Evolutionary conservation across 1,140 invertebrate genomes (phyloP), one percentile per base, ranked within the genome.

Genomic region (Brachionus asplanchnoidis): DNA sequence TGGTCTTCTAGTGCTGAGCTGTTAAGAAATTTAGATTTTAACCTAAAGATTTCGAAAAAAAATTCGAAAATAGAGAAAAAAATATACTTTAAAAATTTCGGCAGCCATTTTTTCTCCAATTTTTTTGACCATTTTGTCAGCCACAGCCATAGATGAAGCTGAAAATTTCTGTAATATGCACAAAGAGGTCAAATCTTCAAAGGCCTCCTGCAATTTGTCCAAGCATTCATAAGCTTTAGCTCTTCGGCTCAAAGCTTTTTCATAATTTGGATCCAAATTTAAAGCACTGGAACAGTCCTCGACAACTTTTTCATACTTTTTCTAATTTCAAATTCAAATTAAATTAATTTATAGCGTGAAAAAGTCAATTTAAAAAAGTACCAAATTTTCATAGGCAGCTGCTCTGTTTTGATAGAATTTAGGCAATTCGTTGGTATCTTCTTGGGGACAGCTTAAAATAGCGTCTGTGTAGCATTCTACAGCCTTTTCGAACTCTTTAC

Each of bases 361-460:
- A 84, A 65, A 6, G 6, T 17, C 3, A 3, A 6, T 68, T 6
- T 11, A 42, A 46, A 28, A 17, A 87, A 88, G 91, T 90, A 94
- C 93, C 91, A 96, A 91, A 88, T 96, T 94, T 90, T 97, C 96
- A 91, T 95, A 95, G 28, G 95, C 94, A 50, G 96, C 97, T 5
- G 96, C 97, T 88, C 95, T 92, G 88, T 98, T 98, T 89, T 98
- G 96, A 90, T 97, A 97, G 89, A 95, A 96, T 12, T 94, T 96
- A 4, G 96, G 93, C 60, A 97, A 89, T 86, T 95, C 94, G 3
- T 92, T 91, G 40, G 90, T 91, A 86, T 94, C 92, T 53, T 94
- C 93, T 9, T 90, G 87, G 1, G 95, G 95, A 88, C 95, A 97
- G 11, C 93, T 90, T 86, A 93, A 92, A 85, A 98, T 97, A 0